phyloP scores from a whole-genome alignment of 1,140 invertebrate genomes.

The Rhynchophorus ferrugineus region DNA sequence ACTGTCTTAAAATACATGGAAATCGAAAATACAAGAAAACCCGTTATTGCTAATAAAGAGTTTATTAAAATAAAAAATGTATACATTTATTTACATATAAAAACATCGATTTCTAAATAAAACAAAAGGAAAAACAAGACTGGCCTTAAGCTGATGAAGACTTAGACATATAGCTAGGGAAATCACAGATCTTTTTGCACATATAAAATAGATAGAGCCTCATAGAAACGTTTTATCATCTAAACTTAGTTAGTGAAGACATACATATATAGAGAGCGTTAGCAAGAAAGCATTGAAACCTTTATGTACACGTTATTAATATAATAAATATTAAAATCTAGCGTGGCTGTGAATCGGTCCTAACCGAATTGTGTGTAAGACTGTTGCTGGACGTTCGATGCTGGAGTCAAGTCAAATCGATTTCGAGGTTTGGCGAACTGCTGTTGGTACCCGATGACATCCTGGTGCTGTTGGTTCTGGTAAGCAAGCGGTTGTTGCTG shows the following conservation, averaged over 20 bases:
- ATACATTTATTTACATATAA: constrained; percentile 5
- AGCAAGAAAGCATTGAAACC: neutral
- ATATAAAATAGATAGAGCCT: constrained; percentile 6
- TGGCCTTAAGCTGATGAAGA: constrained; percentile 11
- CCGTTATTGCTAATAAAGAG: no score
- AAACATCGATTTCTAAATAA: neutral
- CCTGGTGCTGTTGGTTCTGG: constrained; percentile 24
- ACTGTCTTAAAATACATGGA: no score
- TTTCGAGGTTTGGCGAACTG: constrained; percentile 28
- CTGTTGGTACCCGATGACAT: constrained; percentile 18
- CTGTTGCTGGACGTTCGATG: constrained; percentile 15
- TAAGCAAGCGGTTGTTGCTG: constrained; percentile 22
- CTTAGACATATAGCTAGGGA: constrained; percentile 3
- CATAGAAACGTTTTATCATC: neutral
- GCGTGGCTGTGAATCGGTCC: neutral
- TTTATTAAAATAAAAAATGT: neutral
- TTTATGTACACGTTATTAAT: neutral
- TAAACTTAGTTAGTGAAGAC: neutral
- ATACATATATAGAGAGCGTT: constrained; percentile 4
- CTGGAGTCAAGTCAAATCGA: constrained; percentile 28
- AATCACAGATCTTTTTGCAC: constrained; percentile 11
- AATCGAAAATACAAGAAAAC: no score
- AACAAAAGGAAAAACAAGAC: constrained; percentile 6
- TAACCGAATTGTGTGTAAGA: constrained; percentile 27
- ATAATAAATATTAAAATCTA: neutral